These are phyloP conservation scores for Serranus cabrilla DNA, from an alignment of 2,797 vertebrate genomes.

Conservation along the genomic window DNA sequence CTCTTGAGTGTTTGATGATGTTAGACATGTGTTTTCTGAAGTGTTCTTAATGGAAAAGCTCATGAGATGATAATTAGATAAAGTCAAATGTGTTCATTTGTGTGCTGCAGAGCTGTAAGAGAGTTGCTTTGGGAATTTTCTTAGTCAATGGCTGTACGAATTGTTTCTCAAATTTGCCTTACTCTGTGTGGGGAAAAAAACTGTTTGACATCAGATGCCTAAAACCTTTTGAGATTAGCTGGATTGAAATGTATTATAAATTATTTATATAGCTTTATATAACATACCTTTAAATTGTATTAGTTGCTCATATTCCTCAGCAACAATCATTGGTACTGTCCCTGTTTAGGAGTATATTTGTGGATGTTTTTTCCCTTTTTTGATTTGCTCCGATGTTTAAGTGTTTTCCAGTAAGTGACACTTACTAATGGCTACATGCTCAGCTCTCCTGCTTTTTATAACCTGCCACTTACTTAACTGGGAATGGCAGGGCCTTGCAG, in stretches of 20 bases:
- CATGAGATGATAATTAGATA: neutral
- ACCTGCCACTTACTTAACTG: conserved; percentile 78
- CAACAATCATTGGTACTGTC: neutral
- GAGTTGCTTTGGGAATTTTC: neutral
- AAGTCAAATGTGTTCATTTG: neutral
- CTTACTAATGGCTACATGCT: conserved; percentile 57
- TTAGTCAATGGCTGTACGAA: neutral
- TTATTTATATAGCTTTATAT: neutral
- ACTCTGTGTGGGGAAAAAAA: neutral
- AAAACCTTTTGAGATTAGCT: neutral
- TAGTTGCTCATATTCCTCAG: neutral
- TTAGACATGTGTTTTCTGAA: neutral
- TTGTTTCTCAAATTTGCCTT: neutral
- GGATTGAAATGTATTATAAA: neutral
- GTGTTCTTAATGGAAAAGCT: neutral
- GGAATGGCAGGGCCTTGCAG: conserved; percentile 77
- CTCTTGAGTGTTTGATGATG: neutral
- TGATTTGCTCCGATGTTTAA: conserved; percentile 50
- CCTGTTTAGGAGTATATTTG: neutral
- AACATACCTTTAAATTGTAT: conserved; percentile 3
- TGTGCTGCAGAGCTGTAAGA: neutral
- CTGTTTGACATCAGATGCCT: neutral
- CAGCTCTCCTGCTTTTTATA: conserved; percentile 83
- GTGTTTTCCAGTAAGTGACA: conserved; percentile 65
- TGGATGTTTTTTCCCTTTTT: conserved; percentile 31